Evolutionary conservation across 2,888 invertebrate genomes (phyloP).

Genomic region (Drosophila ustulata): DNA sequence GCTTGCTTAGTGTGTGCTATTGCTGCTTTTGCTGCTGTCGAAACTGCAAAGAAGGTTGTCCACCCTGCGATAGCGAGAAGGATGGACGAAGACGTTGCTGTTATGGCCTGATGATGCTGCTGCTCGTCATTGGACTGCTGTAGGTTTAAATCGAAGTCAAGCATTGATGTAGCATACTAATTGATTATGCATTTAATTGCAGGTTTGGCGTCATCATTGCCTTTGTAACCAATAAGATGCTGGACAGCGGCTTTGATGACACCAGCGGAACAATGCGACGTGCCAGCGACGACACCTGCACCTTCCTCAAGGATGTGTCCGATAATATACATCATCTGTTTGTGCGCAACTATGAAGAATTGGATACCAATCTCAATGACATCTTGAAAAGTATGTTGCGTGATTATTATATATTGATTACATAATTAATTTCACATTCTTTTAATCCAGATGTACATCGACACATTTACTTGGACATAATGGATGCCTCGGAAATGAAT

Average conservation of each 20-base stretch:
- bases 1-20: slow-evolving; percentile 71
- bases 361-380: slow-evolving; percentile 88
- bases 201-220: slow-evolving; percentile 97
- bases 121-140: slow-evolving; percentile 89
- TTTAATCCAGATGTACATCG: slow-evolving; percentile 85
- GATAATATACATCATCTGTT: slow-evolving; percentile 90
- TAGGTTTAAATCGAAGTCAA: slow-evolving; percentile 3
- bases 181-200: neutral
- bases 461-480: slow-evolving; percentile 89
- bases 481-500: slow-evolving; percentile 91
- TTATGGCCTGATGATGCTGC: slow-evolving; percentile 91
- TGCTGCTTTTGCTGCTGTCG: slow-evolving; percentile 95
- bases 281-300: slow-evolving; percentile 88
- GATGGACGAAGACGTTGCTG: slow-evolving; percentile 92
- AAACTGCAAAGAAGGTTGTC: slow-evolving; percentile 88
- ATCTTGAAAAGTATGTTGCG: slow-evolving; percentile 88
- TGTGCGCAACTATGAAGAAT: slow-evolving; percentile 90
- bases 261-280: slow-evolving; percentile 88
- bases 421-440: neutral
- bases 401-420: neutral
- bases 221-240: slow-evolving; percentile 94
- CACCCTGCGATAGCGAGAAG: slow-evolving; percentile 94
- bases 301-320: slow-evolving; percentile 90
- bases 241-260: slow-evolving; percentile 90
- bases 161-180: neutral